Evolutionary conservation across 2,113 vertebrate genomes (phyloP).

Genomic region (Eolophus roseicapilla): DNA sequence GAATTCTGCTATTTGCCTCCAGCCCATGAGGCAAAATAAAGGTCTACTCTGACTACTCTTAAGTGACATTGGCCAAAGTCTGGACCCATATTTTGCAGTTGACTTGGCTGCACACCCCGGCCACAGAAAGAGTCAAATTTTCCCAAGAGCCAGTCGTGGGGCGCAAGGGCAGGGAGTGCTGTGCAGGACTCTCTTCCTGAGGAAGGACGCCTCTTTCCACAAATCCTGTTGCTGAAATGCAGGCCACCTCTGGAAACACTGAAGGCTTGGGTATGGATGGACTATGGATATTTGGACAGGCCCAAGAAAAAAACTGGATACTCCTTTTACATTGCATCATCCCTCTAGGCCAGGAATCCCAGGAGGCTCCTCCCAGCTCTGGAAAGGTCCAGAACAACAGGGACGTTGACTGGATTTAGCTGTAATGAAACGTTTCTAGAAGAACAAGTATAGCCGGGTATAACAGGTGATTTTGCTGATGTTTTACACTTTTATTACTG

Average conservation of each 20-base stretch:
- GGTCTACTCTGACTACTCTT: not conserved
- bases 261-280: not conserved
- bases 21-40: not conserved
- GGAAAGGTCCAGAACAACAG: not conserved
- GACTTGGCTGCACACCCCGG: not conserved
- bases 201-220: not conserved
- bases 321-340: not conserved
- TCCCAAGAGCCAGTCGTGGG: not conserved
- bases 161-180: accelerated
- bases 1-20: not conserved
- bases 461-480: not conserved
- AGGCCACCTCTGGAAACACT: not conserved
- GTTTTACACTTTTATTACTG: not conserved
- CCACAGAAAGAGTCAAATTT: not conserved
- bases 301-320: not conserved
- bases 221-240: not conserved
- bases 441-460: not conserved
- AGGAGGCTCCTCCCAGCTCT: not conserved
- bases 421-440: not conserved
- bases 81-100: not conserved
- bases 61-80: not conserved
- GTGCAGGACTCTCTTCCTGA: not conserved
- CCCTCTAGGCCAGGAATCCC: not conserved
- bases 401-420: not conserved
- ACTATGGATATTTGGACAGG: not conserved